Percentiles rank a stretch among this genome's conserved stretches.
phyloP scores from a whole-genome alignment of 2,113 vertebrate genomes.

The Mystacornis crossleyi region DNA sequence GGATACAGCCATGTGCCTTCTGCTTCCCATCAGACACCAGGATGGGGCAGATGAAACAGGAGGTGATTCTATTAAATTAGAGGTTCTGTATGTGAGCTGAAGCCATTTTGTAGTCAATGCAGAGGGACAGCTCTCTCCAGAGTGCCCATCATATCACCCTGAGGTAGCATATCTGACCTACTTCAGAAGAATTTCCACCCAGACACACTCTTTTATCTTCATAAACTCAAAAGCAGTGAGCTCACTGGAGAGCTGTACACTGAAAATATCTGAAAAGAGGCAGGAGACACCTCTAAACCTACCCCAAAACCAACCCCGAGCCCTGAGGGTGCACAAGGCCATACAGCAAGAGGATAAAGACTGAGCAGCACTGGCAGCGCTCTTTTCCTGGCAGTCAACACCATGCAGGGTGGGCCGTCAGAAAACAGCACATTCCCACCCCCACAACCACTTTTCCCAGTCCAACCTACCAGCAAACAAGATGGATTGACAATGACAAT shows the following conservation, averaged over 20 bases:
- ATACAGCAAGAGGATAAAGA: neutral
- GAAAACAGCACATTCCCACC: neutral
- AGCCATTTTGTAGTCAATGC: neutral
- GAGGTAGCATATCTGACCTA: neutral
- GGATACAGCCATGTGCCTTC: neutral
- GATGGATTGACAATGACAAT: neutral
- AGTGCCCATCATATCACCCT: neutral
- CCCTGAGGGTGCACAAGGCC: neutral
- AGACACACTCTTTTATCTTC: neutral
- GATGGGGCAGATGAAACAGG: neutral
- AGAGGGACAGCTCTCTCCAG: neutral
- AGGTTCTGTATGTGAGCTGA: neutral
- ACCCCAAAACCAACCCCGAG: too few species aligned
- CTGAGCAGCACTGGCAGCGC: neutral
- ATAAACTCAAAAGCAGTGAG: neutral
- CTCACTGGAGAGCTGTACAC: neutral
- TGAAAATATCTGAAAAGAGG: neutral
- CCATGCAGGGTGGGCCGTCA: neutral
- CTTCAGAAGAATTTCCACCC: neutral
- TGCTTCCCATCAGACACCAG: neutral
- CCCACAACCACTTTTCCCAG: neutral
- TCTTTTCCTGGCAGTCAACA: neutral
- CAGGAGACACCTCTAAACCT: neutral
- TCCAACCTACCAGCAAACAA: neutral
- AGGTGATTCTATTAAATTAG: neutral